Evolutionary conservation across 2,888 invertebrate genomes (phyloP).

Genomic region (Oligia latruncula): DNA sequence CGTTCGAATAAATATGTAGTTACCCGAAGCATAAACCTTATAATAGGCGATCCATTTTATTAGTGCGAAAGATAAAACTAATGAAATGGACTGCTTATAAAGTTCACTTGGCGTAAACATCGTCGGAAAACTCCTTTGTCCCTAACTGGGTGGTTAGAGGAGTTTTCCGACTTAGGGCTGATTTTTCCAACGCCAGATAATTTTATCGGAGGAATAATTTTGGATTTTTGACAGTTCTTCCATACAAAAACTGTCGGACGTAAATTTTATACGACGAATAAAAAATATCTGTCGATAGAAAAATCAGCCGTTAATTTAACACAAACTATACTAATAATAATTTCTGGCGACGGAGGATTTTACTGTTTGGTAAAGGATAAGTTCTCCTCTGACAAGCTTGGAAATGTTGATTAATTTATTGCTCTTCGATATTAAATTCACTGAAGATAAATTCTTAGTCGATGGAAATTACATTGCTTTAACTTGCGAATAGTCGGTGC

Average conservation of each 20-base stretch:
- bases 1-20: not conserved
- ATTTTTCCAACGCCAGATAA: too few relatives aligned
- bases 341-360: not conserved
- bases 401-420: not conserved
- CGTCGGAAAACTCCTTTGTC: not conserved
- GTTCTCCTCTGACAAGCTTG: not conserved
- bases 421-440: not conserved
- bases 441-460: not conserved
- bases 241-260: too few relatives aligned
- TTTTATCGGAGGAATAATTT: too few relatives aligned
- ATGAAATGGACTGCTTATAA: conserved; percentile 33
- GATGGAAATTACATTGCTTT: not conserved
- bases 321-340: not conserved
- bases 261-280: too few relatives aligned
- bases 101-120: conserved; percentile 36
- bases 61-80: conserved; percentile 18
- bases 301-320: not conserved
- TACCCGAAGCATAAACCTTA: conserved; percentile 17
- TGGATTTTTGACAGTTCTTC: too few relatives aligned
- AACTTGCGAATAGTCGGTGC: conserved; percentile 7
- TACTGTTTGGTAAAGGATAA: not conserved
- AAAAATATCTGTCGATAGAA: too few relatives aligned
- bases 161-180: conserved; percentile 4
- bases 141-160: conserved; percentile 2
- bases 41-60: conserved; percentile 33